These are phyloP conservation scores for Blennius ocellaris DNA, from an alignment of 2,113 vertebrate genomes.

Conservation along the genomic window DNA sequence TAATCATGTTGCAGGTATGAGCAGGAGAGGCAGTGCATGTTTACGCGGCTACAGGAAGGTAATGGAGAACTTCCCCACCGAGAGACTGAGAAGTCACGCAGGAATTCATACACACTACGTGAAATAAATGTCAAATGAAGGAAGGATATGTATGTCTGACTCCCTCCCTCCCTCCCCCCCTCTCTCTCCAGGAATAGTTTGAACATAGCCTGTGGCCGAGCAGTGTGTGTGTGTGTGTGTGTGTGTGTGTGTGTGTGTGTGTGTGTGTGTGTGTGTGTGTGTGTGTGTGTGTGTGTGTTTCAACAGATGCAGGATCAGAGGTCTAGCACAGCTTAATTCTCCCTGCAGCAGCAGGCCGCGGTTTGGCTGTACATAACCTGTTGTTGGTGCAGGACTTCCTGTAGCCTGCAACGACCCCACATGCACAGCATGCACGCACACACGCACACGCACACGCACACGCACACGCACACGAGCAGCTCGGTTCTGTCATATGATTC, in stretches of 20 bases:
- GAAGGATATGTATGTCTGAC: constrained; percentile 5
- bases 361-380: constrained; percentile 35
- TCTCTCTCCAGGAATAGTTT: constrained; percentile 40
- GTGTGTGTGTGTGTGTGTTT: constrained; percentile 21
- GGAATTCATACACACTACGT: not conserved
- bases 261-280: constrained; percentile 14
- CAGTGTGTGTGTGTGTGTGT: constrained; percentile 9
- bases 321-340: constrained; percentile 57
- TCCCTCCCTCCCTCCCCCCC: no score
- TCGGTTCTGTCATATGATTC: constrained; percentile 2
- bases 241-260: constrained; percentile 16
- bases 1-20: constrained; percentile 4
- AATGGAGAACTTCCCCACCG: not conserved
- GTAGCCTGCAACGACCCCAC: constrained; percentile 28
- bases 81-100: not conserved
- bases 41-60: not conserved
- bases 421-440: not conserved
- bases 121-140: constrained; percentile 25
- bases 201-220: constrained; percentile 14
- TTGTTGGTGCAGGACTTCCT: constrained; percentile 33
- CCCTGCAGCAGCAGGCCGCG: constrained; percentile 38
- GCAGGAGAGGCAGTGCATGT: not conserved
- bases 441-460: not conserved
- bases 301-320: constrained; percentile 60
- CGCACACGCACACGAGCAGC: constrained; percentile 3